phyloP scores from a whole-genome alignment of 1,140 invertebrate species.

The Zaprionus vittiger region DNA sequence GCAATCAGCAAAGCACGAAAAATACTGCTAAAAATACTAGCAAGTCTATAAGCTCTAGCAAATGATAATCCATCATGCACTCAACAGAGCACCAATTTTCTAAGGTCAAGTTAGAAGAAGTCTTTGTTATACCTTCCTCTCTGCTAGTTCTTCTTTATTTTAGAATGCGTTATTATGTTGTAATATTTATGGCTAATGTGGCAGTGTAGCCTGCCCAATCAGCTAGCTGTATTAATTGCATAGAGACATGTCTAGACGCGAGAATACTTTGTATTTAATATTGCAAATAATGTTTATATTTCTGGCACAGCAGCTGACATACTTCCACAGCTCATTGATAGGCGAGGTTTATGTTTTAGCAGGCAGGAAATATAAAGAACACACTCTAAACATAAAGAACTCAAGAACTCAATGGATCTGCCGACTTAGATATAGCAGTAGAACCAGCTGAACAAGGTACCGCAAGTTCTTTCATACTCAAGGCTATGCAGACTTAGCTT shows the following conservation, averaged over 20 bases:
- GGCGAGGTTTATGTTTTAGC: not conserved
- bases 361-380: not conserved
- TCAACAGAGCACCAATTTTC: not conserved
- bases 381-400: not conserved
- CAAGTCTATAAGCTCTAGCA: not conserved
- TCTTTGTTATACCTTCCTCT: not conserved
- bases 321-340: not conserved
- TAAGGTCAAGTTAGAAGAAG: slow-evolving; percentile 11
- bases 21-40: slow-evolving; percentile 1
- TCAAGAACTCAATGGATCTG: not conserved
- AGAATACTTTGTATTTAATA: not conserved
- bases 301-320: not conserved
- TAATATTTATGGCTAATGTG: not conserved
- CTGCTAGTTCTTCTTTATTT: not conserved
- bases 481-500: not conserved
- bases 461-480: not conserved
- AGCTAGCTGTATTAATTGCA: not conserved
- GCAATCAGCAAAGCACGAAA: not conserved
- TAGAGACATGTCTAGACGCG: not conserved
- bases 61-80: slow-evolving; percentile 4
- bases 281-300: not conserved
- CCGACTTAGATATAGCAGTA: not conserved
- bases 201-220: not conserved
- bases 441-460: not conserved
- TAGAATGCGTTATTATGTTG: not conserved